phyloP scores from a whole-genome alignment of 2,113 vertebrate genomes.

The Eudyptes chrysolophus region DNA sequence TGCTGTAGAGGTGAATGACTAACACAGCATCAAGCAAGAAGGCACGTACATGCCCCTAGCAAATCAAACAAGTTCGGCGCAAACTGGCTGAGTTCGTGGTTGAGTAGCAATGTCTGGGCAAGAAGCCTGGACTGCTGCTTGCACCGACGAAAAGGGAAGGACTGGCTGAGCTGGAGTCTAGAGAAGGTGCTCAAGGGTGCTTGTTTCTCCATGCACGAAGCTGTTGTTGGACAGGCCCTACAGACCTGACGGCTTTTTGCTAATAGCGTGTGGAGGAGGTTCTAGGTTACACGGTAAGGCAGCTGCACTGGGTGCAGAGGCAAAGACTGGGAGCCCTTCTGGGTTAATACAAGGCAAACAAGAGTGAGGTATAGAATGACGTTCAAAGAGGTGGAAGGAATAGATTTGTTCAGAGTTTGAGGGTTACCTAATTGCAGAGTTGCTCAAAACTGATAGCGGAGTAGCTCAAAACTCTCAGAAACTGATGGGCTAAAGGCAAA shows the following conservation, averaged over 20 bases:
- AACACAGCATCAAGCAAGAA: neutral
- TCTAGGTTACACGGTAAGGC: neutral
- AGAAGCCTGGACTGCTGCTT: neutral
- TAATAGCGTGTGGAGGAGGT: rapidly evolving
- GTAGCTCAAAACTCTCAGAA: neutral
- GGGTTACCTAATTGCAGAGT: neutral
- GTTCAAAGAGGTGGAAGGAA: neutral
- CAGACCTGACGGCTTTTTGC: neutral
- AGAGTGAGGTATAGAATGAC: neutral
- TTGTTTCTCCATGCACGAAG: neutral
- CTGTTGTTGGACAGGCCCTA: neutral
- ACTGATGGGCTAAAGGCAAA: neutral
- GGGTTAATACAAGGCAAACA: neutral
- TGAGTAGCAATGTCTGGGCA: neutral
- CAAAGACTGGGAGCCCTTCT: neutral
- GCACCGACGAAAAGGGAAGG: neutral
- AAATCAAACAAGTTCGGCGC: neutral
- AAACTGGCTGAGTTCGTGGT: neutral
- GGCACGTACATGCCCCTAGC: rapidly evolving
- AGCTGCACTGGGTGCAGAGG: neutral
- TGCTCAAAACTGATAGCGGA: neutral
- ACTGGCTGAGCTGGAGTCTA: neutral
- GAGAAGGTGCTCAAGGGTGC: neutral
- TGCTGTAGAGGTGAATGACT: neutral
- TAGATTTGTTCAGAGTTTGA: neutral